A percentile compares a stretch with the other conserved stretches of the same genome.
phyloP scores from a whole-genome alignment of 1,140 invertebrate genomes.

The Chlorops oryzae region DNA sequence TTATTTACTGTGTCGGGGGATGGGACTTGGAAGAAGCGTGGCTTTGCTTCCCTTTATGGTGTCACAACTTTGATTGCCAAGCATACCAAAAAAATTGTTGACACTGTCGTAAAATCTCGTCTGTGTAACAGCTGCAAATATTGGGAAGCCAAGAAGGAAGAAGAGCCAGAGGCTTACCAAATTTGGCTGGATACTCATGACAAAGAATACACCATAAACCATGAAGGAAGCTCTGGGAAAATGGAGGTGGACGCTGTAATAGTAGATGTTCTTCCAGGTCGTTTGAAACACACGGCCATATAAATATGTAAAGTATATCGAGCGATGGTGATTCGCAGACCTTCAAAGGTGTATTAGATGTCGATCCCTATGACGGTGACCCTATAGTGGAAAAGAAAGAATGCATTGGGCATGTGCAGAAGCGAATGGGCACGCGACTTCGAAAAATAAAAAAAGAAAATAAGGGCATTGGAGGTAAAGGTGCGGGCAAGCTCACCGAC shows the following conservation, averaged over 20 bases:
- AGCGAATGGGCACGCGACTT: constrained; percentile 5
- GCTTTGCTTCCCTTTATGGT: neutral
- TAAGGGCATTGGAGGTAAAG: constrained; percentile 17
- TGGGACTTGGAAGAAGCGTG: too few relatives aligned
- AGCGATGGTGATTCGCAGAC: constrained; percentile 30
- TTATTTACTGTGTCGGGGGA: too few relatives aligned
- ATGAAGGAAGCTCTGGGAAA: constrained; percentile 23
- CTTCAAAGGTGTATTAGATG: constrained; percentile 19
- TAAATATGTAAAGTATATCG: constrained; percentile 24
- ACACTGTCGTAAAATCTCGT: constrained; percentile 1
- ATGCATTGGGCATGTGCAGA: constrained; percentile 11
- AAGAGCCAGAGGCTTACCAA: too few relatives aligned
- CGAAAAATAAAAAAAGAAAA: constrained; percentile 10
- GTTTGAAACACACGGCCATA: constrained; percentile 17
- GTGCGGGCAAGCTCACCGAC: constrained; percentile 20
- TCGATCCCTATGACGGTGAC: constrained; percentile 16
- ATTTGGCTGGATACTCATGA: neutral
- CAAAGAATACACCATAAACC: constrained; percentile 22
- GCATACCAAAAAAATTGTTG: neutral
- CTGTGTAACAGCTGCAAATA: neutral
- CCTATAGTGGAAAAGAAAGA: constrained; percentile 9
- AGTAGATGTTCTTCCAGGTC: constrained; percentile 29
- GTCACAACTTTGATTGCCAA: neutral
- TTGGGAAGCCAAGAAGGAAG: neutral
- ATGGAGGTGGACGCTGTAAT: constrained; percentile 26